Evolutionary conservation across 1,140 invertebrate species (phyloP).

Genomic region (Brachionus angularis): DNA sequence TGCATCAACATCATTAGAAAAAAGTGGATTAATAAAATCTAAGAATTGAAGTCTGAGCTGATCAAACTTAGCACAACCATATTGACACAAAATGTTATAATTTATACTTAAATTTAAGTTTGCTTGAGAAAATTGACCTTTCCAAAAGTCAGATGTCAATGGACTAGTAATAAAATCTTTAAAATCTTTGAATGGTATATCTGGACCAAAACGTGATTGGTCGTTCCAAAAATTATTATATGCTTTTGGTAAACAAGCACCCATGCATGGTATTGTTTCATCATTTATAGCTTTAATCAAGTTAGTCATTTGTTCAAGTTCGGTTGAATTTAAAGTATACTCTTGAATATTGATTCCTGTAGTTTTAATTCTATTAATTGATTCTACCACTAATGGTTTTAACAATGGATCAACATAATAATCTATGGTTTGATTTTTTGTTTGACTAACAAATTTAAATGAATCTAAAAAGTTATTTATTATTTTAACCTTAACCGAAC

Average conservation of each 20-base stretch:
- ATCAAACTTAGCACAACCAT: not conserved
- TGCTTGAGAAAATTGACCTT: not conserved
- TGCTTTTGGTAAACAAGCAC: constrained; percentile 10
- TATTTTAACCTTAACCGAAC: not conserved
- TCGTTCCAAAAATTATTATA: constrained; percentile 8
- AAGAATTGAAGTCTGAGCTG: not conserved
- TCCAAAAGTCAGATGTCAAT: not conserved
- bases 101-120: constrained; percentile 1
- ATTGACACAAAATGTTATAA: not conserved
- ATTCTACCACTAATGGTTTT: not conserved
- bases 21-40: not conserved
- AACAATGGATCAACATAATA: not conserved
- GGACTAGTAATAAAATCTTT: not conserved
- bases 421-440: not conserved
- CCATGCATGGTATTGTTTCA: not conserved
- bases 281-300: not conserved
- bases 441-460: not conserved
- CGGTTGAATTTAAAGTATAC: not conserved
- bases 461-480: constrained; percentile 9
- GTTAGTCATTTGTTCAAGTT: not conserved
- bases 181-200: constrained; percentile 5
- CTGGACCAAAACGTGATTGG: not conserved
- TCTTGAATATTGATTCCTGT: not conserved
- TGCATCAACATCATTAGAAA: not conserved
- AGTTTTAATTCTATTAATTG: not conserved